A percentile compares a stretch with the other conserved stretches of the same genome.
Evolutionary conservation across 2,113 vertebrate species (phyloP).

Genomic region (Cathartes aura): DNA sequence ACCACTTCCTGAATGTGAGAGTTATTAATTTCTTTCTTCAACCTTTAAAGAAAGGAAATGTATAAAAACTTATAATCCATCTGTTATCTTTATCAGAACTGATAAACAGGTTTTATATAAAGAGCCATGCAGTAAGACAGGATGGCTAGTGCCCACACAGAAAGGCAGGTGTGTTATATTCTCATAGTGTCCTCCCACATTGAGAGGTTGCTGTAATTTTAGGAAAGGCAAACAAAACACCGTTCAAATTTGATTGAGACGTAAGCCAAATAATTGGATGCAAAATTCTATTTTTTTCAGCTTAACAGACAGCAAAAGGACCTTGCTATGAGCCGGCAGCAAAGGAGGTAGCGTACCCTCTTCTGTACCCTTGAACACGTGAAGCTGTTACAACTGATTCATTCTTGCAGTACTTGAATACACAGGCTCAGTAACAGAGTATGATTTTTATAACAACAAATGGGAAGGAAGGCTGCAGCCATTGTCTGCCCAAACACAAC

Average conservation of each 20-base stretch:
- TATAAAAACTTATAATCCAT: neutral
- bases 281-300: neutral
- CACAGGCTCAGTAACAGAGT: neutral
- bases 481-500: too few relatives aligned
- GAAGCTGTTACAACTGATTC: neutral
- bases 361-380: neutral
- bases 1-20: slow-evolving; percentile 82
- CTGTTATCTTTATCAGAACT: neutral
- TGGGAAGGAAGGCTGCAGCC: neutral
- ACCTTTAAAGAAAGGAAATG: slow-evolving; percentile 56
- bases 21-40: slow-evolving; percentile 83
- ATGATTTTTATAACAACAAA: neutral
- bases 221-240: neutral
- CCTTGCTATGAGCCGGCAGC: neutral
- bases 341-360: neutral
- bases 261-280: neutral
- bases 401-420: fast-evolving
- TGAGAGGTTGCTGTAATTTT: neutral
- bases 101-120: too few relatives aligned
- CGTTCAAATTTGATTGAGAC: neutral
- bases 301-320: neutral
- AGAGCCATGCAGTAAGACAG: neutral
- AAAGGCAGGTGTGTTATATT: neutral
- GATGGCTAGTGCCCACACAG: neutral
- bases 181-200: neutral